phyloP scores from a whole-genome alignment of 2,113 vertebrate genomes.

The Paradisaea rubra region DNA sequence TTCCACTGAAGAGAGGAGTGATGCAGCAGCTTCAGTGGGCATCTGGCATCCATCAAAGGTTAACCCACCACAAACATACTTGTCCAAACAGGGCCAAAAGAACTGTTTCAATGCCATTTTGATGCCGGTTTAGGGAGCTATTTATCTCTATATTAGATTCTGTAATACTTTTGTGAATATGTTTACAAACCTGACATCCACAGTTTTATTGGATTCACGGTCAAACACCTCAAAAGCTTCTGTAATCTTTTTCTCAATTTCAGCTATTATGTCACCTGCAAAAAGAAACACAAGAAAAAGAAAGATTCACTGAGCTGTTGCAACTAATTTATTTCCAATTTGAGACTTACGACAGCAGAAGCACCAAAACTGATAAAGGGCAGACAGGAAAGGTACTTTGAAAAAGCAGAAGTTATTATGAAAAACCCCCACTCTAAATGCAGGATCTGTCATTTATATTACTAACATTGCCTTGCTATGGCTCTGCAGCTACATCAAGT shows the following conservation, averaged over 20 bases:
- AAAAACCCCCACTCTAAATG: not conserved
- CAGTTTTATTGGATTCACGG: conserved; percentile 80
- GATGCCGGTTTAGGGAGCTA: not conserved
- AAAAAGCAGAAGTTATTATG: not conserved
- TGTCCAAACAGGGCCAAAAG: not conserved
- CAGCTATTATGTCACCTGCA: conserved; percentile 69
- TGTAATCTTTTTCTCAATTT: conserved; percentile 80
- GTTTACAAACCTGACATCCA: conserved; percentile 85
- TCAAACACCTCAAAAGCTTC: conserved; percentile 91
- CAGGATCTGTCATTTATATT: not conserved
- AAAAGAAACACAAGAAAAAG: conserved; percentile 51
- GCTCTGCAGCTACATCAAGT: not conserved
- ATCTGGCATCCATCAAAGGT: not conserved
- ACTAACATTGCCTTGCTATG: not conserved
- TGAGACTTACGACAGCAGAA: not conserved
- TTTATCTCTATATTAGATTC: not conserved
- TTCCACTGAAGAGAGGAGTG: not conserved
- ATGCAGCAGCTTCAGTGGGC: not conserved
- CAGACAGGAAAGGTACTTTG: not conserved
- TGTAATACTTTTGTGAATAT: not conserved
- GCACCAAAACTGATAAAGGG: not conserved
- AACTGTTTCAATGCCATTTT: not conserved
- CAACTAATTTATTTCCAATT: not conserved
- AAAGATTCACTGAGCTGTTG: conserved; percentile 17
- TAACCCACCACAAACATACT: not conserved